Percentiles rank a stretch among this genome's conserved stretches.
Conservation (phyloP, 2,888 invertebrate species). For the Dicyrtomina minuta region DNA sequence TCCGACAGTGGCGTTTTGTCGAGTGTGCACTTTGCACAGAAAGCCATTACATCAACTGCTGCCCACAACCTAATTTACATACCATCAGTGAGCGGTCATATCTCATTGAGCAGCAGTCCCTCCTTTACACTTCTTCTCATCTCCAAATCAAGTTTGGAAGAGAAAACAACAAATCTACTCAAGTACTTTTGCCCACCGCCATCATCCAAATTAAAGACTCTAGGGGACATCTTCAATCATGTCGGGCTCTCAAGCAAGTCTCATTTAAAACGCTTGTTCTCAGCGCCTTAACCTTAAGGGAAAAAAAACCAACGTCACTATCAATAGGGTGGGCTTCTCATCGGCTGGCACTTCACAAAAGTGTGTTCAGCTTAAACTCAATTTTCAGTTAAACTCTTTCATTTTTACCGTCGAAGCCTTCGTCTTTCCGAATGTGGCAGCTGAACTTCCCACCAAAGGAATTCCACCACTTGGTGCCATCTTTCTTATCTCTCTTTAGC, state of each 20-base stretch:
- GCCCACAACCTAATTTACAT: too few species aligned
- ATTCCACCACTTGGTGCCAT: constrained; percentile 17
- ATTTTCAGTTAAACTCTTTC: not conserved
- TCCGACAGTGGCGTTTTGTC: not conserved
- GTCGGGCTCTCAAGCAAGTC: not conserved
- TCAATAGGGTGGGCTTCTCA: not conserved
- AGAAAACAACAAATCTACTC: not conserved
- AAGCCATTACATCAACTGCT: too few species aligned
- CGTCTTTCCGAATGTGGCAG: constrained; percentile 21
- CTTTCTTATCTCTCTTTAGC: constrained; percentile 22
- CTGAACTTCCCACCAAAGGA: not conserved
- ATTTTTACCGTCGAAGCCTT: not conserved
- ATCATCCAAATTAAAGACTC: not conserved
- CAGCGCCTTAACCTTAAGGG: too few species aligned
- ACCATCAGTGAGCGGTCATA: not conserved
- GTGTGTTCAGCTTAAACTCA: not conserved
- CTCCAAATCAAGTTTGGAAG: not conserved
- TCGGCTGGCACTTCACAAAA: not conserved
- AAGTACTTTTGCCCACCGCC: not conserved
- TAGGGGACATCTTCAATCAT: not conserved
- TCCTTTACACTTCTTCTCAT: not conserved
- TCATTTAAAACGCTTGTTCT: not conserved
- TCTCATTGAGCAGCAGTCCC: not conserved
- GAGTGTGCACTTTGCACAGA: too few species aligned
- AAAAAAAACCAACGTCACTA: not conserved